Base-by-base conservation (phyloP, 2,113 vertebrate species). In the Microcebus ravelobensis region DNA sequence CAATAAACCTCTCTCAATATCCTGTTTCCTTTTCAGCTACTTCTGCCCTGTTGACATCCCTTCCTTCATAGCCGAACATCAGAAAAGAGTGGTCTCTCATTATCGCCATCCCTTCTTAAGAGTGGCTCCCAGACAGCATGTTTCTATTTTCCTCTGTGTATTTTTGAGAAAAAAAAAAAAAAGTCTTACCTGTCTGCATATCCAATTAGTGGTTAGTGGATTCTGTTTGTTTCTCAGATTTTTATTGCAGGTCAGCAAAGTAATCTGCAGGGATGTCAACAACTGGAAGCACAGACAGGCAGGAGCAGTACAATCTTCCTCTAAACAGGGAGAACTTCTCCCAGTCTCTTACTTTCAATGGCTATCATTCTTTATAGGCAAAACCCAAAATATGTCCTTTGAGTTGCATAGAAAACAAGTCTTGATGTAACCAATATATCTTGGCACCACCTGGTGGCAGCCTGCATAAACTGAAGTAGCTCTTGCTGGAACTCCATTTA, bases 371-470 rank as follows among this genome's bases (percentile, higher is more conserved):
- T 76, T 89, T 87, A 67, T 34, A 8, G 79, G 63, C 8, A 88
- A 83, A 89, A 61, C 74, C 23, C 63, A 39, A 93, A 27, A 70
- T 23, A 63, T 36, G 13, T 25, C 13, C 8, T 93, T 87, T 63
- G 23, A 93, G 63, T 95, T 25, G 12, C n/a, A 27, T 3, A 95
- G 45, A 65, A 92, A 63, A 65, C 42, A 76, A 80, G n/a, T 31
- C 71, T 84, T n/a, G 23, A 11, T 73, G 57, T 70, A 80, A 87
- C 36, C 45, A 14, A 50, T 91, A 71, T 94, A 65, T 92, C 71
- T 85, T 96, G 76, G 91, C 88, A 95, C 95, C 90, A 74, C 85
- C 93, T 97, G 85, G 84, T 92, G 88, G 95, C 59, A 92, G 96
- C 14, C 27, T 79, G 61, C 27, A 31, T 61, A 79, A 96, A 97